These are phyloP conservation scores for Galeopterus variegatus DNA, from an alignment of 2,113 vertebrate genomes.

Conservation along the genomic window DNA sequence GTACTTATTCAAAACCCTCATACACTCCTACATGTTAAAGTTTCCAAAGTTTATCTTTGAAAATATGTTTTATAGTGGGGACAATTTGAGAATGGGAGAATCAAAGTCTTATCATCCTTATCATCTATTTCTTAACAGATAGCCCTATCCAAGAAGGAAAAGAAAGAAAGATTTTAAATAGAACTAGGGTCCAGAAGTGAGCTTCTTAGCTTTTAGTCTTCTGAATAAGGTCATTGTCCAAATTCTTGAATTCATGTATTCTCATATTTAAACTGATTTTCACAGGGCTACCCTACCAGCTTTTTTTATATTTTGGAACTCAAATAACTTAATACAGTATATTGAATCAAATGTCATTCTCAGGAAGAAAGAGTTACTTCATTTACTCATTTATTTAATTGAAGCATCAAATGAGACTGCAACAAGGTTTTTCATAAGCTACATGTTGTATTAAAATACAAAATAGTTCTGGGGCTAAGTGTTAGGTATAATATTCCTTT, in stretches of 20 bases:
- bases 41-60: constrained; percentile 62
- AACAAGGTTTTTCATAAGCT: background rate
- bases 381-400: constrained; percentile 28
- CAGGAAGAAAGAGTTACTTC: constrained; percentile 38
- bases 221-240: constrained; percentile 68
- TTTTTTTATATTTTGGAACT: constrained; percentile 8
- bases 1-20: constrained; percentile 75
- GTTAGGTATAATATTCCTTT: background rate
- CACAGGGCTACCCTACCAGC: background rate
- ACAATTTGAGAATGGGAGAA: constrained; percentile 78
- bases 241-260: constrained; percentile 6
- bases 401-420: background rate
- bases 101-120: constrained; percentile 76
- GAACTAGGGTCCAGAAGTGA: background rate
- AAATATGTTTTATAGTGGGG: constrained; percentile 66
- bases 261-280: constrained; percentile 1
- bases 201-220: background rate
- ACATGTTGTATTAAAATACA: background rate
- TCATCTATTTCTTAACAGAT: constrained; percentile 67
- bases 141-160: background rate
- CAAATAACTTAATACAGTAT: constrained; percentile 14
- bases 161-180: constrained; percentile 33
- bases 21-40: constrained; percentile 63
- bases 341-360: background rate
- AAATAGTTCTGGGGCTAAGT: background rate